Evolutionary conservation across 2,113 vertebrate species (phyloP), one percentile per base, ranked within the genome.

Genomic region (Epinephelus moara): DNA sequence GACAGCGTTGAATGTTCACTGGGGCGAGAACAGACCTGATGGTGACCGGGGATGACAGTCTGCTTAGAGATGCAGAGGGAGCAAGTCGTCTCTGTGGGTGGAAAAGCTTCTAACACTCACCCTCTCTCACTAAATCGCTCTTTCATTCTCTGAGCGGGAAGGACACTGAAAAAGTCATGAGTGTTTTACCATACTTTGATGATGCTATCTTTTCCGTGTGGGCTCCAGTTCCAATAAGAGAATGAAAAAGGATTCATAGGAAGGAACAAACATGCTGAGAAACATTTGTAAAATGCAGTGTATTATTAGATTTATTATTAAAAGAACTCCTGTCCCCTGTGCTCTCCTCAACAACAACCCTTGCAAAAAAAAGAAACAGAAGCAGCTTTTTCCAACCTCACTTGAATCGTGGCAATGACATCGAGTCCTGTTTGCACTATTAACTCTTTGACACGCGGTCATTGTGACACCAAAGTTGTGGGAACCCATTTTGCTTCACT

Each of bases 1-100:
- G 97, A 98, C 97, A 98, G 97, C 97, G 97, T 98, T 98, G 97
- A 98, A 98, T 98, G 97, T 98, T 98, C 97, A 95, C 96, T 92
- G 95, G 94, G 95, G 96, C 95, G 94, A 97, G 96, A 96, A 92
- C 1, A 67, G 85, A 85, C 83, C 82, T 91, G 91, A 92, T 88
- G 88, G 90, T 91, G 85, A 95, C 86, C 73, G 17, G 71, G 69
- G 90, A 80, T 78, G 94, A 92, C 91, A 90, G 84, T 82, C 85
- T 89, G 90, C 87, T 88, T 86, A 70, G 72, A 90, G 78, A 88
- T 80, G 85, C 75, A 70, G 74, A 73, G 49, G 78, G 85, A 89
- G 74, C 37, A 11, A 67, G 83, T 84, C 69, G 70, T 85, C 75
- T 82, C 42, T 72, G 71, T 71, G 66, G 79, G 71, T 4, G 2